Percentiles rank a stretch among this genome's conserved stretches.
Conservation (phyloP, 1,140 invertebrate species). For the Listronotus oregonensis region DNA sequence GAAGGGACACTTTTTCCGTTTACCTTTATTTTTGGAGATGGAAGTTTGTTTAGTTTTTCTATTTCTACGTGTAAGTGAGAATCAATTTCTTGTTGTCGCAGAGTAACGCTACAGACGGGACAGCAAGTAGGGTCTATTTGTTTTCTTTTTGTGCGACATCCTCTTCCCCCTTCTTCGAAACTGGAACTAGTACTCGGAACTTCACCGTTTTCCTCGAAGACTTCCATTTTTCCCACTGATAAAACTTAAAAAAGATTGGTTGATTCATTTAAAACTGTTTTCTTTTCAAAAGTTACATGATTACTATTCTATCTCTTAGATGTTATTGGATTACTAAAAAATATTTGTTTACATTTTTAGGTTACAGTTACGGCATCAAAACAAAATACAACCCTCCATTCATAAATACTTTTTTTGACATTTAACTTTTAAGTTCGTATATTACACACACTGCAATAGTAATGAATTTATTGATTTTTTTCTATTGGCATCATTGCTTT, state of each 20-base stretch:
- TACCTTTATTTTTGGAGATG: constrained; percentile 37
- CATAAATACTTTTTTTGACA: no score
- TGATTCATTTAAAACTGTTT: constrained; percentile 15
- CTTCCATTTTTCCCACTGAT: constrained; percentile 36
- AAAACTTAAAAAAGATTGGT: constrained; percentile 17
- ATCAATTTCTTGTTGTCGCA: constrained; percentile 74
- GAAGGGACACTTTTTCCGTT: constrained; percentile 56
- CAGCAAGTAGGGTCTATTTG: constrained; percentile 70
- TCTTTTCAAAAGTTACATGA: constrained; percentile 5
- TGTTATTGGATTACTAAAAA: constrained; percentile 25
- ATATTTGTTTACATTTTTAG: constrained; percentile 27
- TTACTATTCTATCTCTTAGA: constrained; percentile 3
- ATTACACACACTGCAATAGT: no score
- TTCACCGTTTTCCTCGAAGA: constrained; percentile 18
- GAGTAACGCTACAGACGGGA: constrained; percentile 78
- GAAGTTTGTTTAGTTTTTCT: constrained; percentile 72
- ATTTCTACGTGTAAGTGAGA: constrained; percentile 76
- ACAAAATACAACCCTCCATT: constrained; percentile 1
- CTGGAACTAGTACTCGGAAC: constrained; percentile 41
- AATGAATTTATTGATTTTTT: no score
- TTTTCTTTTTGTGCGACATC: constrained; percentile 55
- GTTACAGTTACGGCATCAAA: constrained; percentile 16
- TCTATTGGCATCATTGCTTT: no score
- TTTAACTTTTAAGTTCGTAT: no score
- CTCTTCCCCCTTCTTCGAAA: constrained; percentile 51